phyloP scores from a whole-genome alignment of 2,888 invertebrate genomes.

The Kryphioiulus occultus region DNA sequence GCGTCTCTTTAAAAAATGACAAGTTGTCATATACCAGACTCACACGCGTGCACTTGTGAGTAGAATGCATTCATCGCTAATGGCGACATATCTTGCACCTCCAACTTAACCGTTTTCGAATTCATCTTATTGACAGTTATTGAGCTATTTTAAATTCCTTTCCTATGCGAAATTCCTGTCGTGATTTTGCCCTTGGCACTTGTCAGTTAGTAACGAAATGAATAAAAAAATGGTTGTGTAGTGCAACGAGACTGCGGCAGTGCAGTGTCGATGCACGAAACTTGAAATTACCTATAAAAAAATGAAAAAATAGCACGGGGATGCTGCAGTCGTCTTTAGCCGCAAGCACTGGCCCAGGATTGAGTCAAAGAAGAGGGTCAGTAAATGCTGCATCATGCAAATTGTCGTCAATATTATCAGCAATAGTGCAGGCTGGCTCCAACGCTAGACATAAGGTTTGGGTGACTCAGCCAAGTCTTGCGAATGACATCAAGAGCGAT shows the following conservation, averaged over 20 bases:
- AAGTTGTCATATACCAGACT: not conserved
- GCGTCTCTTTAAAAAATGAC: slow-evolving; percentile 27
- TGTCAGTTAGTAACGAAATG: slow-evolving; percentile 24
- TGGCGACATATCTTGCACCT: slow-evolving; percentile 35
- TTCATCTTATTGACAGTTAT: slow-evolving; percentile 40
- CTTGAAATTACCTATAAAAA: not conserved
- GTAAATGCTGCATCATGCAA: not conserved
- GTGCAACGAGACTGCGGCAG: not conserved
- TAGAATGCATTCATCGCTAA: slow-evolving; percentile 35
- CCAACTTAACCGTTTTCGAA: slow-evolving; percentile 19
- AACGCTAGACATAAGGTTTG: no score
- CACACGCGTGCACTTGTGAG: not conserved
- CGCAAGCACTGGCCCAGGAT: not conserved
- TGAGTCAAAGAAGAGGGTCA: not conserved
- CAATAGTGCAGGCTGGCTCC: not conserved
- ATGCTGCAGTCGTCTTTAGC: not conserved
- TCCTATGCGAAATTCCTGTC: slow-evolving; percentile 40
- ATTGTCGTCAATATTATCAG: slow-evolving; percentile 6
- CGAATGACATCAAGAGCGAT: not conserved
- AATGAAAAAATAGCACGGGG: not conserved
- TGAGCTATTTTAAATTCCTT: slow-evolving; percentile 40
- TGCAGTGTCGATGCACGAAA: not conserved
- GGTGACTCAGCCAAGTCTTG: not conserved
- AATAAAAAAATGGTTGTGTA: not conserved
- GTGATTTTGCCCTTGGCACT: slow-evolving; percentile 40